A percentile compares a stretch with the other conserved stretches of the same genome.
phyloP scores from a whole-genome alignment of 2,113 vertebrate genomes.

The Seriola rivoliana region DNA sequence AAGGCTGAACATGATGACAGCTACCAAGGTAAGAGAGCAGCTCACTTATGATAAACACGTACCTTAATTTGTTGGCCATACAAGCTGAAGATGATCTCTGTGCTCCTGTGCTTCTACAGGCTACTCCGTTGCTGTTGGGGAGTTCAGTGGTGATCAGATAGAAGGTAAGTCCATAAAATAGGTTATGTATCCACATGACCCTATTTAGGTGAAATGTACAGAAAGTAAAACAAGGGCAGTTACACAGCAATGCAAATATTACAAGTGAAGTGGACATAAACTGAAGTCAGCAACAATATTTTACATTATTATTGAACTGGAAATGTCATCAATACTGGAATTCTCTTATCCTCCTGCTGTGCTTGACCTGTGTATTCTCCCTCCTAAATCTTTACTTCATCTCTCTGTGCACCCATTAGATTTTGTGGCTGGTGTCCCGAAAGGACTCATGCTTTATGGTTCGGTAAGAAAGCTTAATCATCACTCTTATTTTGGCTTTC shows the following conservation, averaged over 20 bases:
- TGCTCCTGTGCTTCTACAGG: slow-evolving; percentile 75
- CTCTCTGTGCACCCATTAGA: slow-evolving; percentile 82
- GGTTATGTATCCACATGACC: background rate
- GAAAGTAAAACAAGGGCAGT: background rate
- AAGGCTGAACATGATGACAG: slow-evolving; percentile 87
- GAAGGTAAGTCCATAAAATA: slow-evolving; percentile 85
- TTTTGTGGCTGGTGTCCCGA: slow-evolving; percentile 91
- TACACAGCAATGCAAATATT: slow-evolving; percentile 11
- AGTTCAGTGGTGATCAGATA: slow-evolving; percentile 89
- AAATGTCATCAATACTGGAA: slow-evolving; percentile 37
- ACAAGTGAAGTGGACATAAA: slow-evolving; percentile 33
- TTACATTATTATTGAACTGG: slow-evolving; percentile 45
- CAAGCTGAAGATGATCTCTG: background rate
- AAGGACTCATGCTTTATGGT: slow-evolving; percentile 89
- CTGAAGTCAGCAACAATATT: slow-evolving; percentile 37
- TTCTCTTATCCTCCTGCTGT: slow-evolving; percentile 37
- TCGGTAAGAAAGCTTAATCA: slow-evolving; percentile 86
- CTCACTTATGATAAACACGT: background rate
- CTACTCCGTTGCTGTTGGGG: slow-evolving; percentile 92
- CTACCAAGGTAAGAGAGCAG: slow-evolving; percentile 87
- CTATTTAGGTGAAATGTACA: background rate
- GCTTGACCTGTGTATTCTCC: slow-evolving; percentile 41
- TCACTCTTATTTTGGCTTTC: slow-evolving; percentile 38
- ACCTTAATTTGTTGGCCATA: background rate
- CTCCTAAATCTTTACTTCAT: slow-evolving; percentile 62